Conservation (phyloP, 2,113 vertebrate genomes). For the Cryptomyrus ogoouensis region DNA sequence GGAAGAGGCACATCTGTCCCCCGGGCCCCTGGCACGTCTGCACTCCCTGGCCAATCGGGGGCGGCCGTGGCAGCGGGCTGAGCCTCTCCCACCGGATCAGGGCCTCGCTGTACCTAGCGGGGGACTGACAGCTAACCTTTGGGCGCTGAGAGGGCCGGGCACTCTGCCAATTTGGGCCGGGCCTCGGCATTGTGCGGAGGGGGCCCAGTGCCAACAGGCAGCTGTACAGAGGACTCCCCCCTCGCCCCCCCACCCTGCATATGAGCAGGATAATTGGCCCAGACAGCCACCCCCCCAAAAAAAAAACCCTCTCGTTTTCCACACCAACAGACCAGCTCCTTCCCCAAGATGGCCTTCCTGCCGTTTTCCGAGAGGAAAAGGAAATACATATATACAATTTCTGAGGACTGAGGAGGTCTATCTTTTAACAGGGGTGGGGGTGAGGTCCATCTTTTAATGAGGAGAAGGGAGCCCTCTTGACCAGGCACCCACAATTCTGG, state of each 20-base stretch:
- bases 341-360: not conserved
- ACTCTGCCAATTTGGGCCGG: constrained; percentile 50
- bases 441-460: too few relatives aligned
- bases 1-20: not conserved
- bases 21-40: constrained; percentile 25
- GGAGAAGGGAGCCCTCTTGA: not conserved
- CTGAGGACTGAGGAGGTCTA: not conserved
- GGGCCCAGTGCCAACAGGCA: constrained; percentile 19
- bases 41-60: constrained; percentile 17
- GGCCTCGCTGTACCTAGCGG: constrained; percentile 59
- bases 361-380: not conserved
- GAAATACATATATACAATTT: not conserved
- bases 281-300: not conserved
- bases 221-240: constrained; percentile 3
- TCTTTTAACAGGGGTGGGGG: not conserved
- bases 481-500: not conserved
- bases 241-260: not conserved
- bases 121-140: constrained; percentile 68
- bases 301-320: not conserved
- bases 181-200: constrained; percentile 28
- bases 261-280: constrained; percentile 13
- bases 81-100: constrained; percentile 50
- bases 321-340: not conserved
- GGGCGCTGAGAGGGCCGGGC: constrained; percentile 60
- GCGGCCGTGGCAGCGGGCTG: constrained; percentile 32